Base-by-base conservation (phyloP, 2,113 vertebrate species). In the Python bivittatus region DNA sequence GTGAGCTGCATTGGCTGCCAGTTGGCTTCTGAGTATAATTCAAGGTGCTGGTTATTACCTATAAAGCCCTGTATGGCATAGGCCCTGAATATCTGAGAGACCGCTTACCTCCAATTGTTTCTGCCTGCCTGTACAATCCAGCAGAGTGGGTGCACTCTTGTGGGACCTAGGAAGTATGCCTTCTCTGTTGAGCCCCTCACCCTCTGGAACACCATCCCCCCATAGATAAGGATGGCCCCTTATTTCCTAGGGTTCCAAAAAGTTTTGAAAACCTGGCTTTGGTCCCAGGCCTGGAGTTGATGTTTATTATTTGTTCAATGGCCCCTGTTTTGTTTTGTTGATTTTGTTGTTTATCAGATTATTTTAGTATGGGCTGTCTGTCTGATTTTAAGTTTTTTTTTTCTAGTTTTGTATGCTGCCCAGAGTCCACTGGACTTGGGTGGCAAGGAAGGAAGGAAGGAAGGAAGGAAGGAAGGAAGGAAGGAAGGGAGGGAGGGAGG, bases 401-500 rank as follows among this genome's bases (percentile, higher is more conserved):
- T 64, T 64, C 29, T n/a, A 68, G 3, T n/a, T 68, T 68, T 68
- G 29, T 68, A 68, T 4, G 9, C 29, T 68, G 48, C 4, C 13
- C 27, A n/a, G 29, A 68, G 29, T 22, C 7, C 25, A 79, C 48
- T 48, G 48, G 48, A 48, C 4, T 48, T 48, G 48, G 48, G 3
- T 48, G 48, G 48, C n/a, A 33, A 33, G 68, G 1, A 72, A 33
- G 3, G 0, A 33, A 72, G n/a, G 7, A 72, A 72, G n/a, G 5
- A 33, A 79, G 68, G 6, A 7, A 79, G 15, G 6, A 1, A 33
- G n/a, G 2, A n/a, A 64, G 61, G 1, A 33, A 72, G 64, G 1
- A 6, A 72, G 64, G 0, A 1, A 72, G 29, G 1, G 0, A 33
- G 13, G 2, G 0, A 38, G 1, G 2, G 1, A 22, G 56, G 0